Evolutionary conservation across 2,888 invertebrate genomes (phyloP).

Genomic region (Brachylomia viminalis): DNA sequence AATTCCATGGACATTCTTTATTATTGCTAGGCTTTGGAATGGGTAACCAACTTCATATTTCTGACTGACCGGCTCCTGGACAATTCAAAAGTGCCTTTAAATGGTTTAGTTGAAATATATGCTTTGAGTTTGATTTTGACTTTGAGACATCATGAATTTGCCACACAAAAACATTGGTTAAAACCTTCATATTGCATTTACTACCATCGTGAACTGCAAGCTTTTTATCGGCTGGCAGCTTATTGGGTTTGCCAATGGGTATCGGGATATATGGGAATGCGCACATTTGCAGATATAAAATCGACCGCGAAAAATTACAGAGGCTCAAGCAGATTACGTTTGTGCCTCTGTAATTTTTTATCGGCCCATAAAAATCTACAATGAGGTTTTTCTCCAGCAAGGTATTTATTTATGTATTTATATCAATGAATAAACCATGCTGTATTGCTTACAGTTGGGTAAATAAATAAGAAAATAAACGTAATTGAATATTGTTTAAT

Average conservation of each 20-base stretch:
- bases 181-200: constrained; percentile 6
- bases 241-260: constrained; percentile 47
- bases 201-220: constrained; percentile 28
- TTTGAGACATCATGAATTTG: background rate
- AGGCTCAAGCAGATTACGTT: constrained; percentile 41
- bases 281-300: constrained; percentile 47
- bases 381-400: constrained; percentile 1
- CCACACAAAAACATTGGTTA: background rate
- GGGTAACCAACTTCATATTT: no score
- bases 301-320: constrained; percentile 42
- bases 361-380: constrained; percentile 15
- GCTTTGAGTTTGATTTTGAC: no score
- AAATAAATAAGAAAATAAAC: constrained; percentile 33
- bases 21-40: no score
- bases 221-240: constrained; percentile 62
- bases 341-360: constrained; percentile 34
- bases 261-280: constrained; percentile 47
- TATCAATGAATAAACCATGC: no score
- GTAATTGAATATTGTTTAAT: constrained; percentile 75
- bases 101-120: no score
- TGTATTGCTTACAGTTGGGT: background rate
- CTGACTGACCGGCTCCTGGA: no score
- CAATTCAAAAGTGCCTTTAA: no score
- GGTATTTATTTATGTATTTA: no score
- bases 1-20: no score